Evolutionary conservation across 2,113 vertebrate species (phyloP), one percentile per base, ranked within the genome.

Genomic region (Ursus arctos): DNA sequence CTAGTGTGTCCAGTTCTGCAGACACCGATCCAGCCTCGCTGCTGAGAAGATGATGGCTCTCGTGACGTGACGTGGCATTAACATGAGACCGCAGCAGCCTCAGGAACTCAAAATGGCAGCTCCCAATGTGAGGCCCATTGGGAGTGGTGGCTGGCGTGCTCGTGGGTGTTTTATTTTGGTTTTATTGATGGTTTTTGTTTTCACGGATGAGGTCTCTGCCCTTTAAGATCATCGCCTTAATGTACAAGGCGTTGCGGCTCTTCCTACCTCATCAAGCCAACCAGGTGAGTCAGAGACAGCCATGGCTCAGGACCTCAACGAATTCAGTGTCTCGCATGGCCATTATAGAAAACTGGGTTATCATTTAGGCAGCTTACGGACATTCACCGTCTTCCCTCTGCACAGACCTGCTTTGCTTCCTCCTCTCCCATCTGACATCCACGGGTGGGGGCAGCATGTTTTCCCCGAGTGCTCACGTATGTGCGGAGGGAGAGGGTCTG

Each of bases 401-500:
- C 55, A 22, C 36, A 91, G 95, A 76, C 49, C 21, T 0, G 0
- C 87, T 82, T 13, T 84, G 51, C 76, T 93, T 82, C 87, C n/a
- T 94, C 51, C 0, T 2, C 36, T 57, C n/a, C 59, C 53, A 51
- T 33, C 47, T 15, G 2, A 21, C 53, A 31, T 36, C 69, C 2
- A 4, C 84, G 49, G 3, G 1, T 51, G 51, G 1, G 1, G 43
- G 13, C 74, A 22, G 26, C 24, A 6, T 28, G 16, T 26, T 43
- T 28, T 69, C 76, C 59, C 53, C 26, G 33, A 15, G 77, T 65
- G 4, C 63, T 81, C 92, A 7, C 6, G 10, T 4, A 11, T 9
- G n/a, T 7, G 59, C 4, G 10, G 18, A 40, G 15, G 16, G 6
- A 77, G 43, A 16, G 21, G 6, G 6, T 22, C 36, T 6, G 0